Evolutionary conservation across 2,888 invertebrate species (phyloP), one percentile per base, ranked within the genome.

Genomic region (Drosophila maculinotata): DNA sequence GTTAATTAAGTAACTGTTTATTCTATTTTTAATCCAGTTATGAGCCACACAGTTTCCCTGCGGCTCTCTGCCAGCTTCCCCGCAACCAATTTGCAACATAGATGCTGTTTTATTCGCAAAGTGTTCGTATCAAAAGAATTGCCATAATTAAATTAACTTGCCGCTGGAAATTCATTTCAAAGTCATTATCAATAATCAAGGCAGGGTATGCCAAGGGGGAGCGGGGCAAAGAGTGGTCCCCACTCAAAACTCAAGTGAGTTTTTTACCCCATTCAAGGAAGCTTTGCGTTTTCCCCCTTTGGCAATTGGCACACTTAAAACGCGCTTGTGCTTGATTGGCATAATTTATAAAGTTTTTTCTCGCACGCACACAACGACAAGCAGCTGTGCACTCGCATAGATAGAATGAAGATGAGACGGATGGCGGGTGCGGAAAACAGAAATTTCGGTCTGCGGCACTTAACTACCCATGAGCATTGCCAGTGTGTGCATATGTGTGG

Each of bases 111-210:
- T 30, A 63, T 51, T 8, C 48, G 28, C 48, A 73, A 64, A 42
- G 41, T 45, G 10, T 58, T 23, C 54, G 56, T 57, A 60, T 64
- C 54, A 69, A 79, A 79, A 77, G 69, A 79, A 77, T 83, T 69
- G 69, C 65, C 72, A 69, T 84, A 81, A 81, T 81, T 81, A 81
- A 81, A 81, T 81, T 78, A 84, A 78, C 63, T 84, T 84, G 60
- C 57, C 76, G 57, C 76, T 73, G 82, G 66, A 81, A 84, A 84
- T 84, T 73, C 81, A 81, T 76, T 78, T 66, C 76, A 81, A 81
- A 84, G 81, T 81, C 84, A 83, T 80, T 83, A 81, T 71, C 81
- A 80, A 81, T 81, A 84, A 81, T 81, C 81, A 71, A 69, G 70
- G 59, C 25, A 56, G 36, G 39, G 62, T 48, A 33, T 12, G 35